Conservation (phyloP, 1,140 invertebrate genomes). For the Holcopasites calliopsidis region DNA sequence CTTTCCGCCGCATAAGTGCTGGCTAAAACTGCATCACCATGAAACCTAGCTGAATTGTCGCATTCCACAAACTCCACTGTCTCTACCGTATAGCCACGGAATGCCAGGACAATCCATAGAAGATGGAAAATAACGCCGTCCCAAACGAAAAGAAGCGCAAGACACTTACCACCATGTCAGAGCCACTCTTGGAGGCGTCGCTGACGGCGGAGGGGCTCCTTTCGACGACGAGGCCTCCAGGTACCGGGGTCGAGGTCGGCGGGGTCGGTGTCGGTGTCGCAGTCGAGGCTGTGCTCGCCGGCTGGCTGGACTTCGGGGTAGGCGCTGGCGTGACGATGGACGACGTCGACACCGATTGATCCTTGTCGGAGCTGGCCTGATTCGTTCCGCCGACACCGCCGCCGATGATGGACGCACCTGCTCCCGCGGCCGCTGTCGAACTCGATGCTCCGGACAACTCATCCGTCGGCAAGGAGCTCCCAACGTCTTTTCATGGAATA, state of each 20-base stretch:
- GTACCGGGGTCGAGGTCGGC: conserved; percentile 62
- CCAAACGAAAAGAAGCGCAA: conserved; percentile 19
- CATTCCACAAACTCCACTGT: not conserved
- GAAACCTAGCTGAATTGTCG: too few relatives aligned
- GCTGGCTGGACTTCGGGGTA: conserved; percentile 62
- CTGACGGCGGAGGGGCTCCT: conserved; percentile 85
- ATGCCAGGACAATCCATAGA: too few relatives aligned
- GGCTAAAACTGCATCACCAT: not conserved
- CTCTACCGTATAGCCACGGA: too few relatives aligned
- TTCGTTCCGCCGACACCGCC: conserved; percentile 59
- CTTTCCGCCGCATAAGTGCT: not conserved
- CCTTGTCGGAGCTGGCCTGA: conserved; percentile 60
- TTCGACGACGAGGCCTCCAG: conserved; percentile 78
- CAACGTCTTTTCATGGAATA: conserved; percentile 67
- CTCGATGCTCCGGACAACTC: conserved; percentile 75
- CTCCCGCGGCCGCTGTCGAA: conserved; percentile 73
- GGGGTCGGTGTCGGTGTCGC: conserved; percentile 60
- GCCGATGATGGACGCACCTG: conserved; percentile 68
- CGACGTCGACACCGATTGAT: conserved; percentile 64
- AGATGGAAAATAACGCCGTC: too few relatives aligned
- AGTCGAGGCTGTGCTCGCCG: conserved; percentile 53
- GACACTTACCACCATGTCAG: conserved; percentile 85
- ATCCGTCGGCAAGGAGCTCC: conserved; percentile 76
- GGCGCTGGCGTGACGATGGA: conserved; percentile 60
- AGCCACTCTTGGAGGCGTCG: conserved; percentile 86